Conservation (phyloP, 1,140 invertebrate species). For the Melitaea cinxia region DNA sequence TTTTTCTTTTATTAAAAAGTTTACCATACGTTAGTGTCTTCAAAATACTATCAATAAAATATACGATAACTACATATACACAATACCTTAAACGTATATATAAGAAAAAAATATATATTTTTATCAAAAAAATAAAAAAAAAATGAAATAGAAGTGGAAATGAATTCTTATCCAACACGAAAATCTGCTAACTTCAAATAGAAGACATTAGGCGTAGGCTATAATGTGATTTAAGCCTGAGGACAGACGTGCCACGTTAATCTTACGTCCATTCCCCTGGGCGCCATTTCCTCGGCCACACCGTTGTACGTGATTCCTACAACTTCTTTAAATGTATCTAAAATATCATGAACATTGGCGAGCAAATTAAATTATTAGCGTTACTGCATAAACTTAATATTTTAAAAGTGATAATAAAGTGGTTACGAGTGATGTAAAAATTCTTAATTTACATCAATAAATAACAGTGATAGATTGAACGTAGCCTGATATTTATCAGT, state of each 20-base stretch:
- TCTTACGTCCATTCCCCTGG: constrained; percentile 57
- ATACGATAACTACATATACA: too few relatives aligned
- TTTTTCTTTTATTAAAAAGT: too few relatives aligned
- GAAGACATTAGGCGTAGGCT: constrained; percentile 58
- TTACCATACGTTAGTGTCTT: too few relatives aligned
- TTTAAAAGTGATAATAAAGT: not conserved
- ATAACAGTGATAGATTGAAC: not conserved
- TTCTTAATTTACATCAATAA: not conserved
- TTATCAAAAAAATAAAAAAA: too few relatives aligned
- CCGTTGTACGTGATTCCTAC: constrained; percentile 57
- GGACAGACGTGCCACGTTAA: constrained; percentile 66
- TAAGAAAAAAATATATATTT: too few relatives aligned
- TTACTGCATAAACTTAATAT: not conserved
- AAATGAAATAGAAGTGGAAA: constrained; percentile 14
- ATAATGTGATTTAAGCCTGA: constrained; percentile 71
- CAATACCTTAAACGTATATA: not conserved
- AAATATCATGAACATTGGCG: not conserved
- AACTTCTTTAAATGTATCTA: constrained; percentile 29
- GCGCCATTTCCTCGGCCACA: constrained; percentile 50
- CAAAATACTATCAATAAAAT: too few relatives aligned
- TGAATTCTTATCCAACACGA: constrained; percentile 24
- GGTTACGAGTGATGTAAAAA: not conserved
- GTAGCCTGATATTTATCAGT: not conserved
- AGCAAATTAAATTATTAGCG: not conserved
- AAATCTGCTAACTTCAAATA: constrained; percentile 44